A percentile compares a stretch with the other conserved stretches of the same genome.
Conservation (phyloP, 1,140 invertebrate species). For the Ips typographus region DNA sequence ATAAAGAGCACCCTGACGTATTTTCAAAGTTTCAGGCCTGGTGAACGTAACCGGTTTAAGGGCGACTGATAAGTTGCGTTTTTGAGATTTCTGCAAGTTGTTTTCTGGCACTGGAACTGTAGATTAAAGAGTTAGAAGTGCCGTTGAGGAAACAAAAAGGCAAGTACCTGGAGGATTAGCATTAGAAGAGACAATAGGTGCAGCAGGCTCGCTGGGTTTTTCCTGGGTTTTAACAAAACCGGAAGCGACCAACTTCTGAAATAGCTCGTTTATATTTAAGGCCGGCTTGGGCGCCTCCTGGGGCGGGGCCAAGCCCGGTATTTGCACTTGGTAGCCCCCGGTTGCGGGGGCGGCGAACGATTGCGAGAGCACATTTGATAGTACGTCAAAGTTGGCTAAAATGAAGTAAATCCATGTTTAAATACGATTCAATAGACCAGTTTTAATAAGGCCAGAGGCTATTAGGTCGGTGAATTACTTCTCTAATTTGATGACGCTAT, state of each 20-base stretch:
- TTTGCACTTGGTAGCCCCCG: constrained; percentile 57
- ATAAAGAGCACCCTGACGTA: constrained; percentile 69
- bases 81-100: constrained; percentile 17
- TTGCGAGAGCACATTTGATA: constrained; percentile 66
- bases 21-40: constrained; percentile 73
- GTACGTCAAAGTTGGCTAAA: constrained; percentile 58
- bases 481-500: too few species aligned
- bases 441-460: too few species aligned
- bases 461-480: too few species aligned
- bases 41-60: constrained; percentile 65
- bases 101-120: too few species aligned
- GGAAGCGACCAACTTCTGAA: constrained; percentile 78
- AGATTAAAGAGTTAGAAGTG: too few species aligned
- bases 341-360: constrained; percentile 59
- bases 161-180: not conserved
- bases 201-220: not conserved
- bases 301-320: constrained; percentile 46
- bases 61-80: constrained; percentile 40
- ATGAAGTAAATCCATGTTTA: not conserved
- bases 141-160: not conserved
- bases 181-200: not conserved
- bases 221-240: constrained; percentile 70
- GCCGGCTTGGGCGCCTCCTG: constrained; percentile 36
- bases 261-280: constrained; percentile 75
- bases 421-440: not conserved